Conservation (phyloP, 64 coral and sea anemone species). For the Montipora capricornis region DNA sequence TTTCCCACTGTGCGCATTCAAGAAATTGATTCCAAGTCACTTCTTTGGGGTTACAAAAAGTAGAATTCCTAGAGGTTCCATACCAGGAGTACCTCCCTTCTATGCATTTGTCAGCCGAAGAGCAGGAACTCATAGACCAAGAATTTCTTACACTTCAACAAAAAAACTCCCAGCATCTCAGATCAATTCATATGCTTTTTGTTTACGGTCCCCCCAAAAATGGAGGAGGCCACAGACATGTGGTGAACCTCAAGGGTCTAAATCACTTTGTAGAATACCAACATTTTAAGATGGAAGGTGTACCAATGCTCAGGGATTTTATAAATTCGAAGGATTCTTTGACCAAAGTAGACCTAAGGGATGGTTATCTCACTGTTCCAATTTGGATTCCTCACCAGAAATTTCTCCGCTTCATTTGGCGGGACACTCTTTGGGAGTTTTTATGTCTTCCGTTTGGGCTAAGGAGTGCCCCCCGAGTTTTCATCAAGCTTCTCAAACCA, state of each 20-base stretch:
- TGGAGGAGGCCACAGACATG: conserved; percentile 47
- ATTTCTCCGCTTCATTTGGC: conserved; percentile 25
- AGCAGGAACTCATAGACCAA: conserved; percentile 15
- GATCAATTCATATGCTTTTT: conserved; percentile 19
- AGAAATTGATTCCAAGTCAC: no score
- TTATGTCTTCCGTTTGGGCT: neutral
- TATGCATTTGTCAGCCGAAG: neutral
- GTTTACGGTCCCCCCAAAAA: conserved; percentile 40
- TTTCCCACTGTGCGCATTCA: no score
- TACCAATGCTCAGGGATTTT: conserved; percentile 4
- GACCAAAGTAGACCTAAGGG: conserved; percentile 36
- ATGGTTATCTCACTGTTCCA: conserved; percentile 40
- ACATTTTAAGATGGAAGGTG: conserved; percentile 57
- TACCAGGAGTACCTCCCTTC: neutral
- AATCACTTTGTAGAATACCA: neutral
- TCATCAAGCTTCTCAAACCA: conserved; percentile 24
- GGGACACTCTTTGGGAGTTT: conserved; percentile 4
- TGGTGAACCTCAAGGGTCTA: conserved; percentile 16
- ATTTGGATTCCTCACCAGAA: neutral
- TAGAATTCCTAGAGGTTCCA: neutral
- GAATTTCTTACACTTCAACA: neutral
- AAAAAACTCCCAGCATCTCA: neutral
- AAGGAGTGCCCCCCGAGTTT: neutral
- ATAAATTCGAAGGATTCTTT: neutral
- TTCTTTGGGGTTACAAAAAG: neutral